Conservation (phyloP, 2,888 invertebrate genomes). For the Hirudinaria manillensis region DNA sequence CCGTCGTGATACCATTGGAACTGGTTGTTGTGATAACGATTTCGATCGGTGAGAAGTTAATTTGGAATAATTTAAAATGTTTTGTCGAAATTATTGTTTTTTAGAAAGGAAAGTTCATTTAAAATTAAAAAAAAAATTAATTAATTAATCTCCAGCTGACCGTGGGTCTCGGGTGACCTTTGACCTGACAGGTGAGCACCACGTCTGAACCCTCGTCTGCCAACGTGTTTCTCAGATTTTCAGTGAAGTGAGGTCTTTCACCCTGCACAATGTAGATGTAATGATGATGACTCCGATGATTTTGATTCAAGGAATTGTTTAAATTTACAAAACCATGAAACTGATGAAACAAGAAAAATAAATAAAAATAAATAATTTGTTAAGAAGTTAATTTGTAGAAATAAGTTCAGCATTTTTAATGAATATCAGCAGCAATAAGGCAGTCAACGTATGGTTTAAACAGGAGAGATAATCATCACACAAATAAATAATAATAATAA, state of each 20-base stretch:
- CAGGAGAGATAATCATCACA: too few species aligned
- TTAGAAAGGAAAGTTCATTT: background rate
- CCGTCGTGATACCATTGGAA: constrained; percentile 96
- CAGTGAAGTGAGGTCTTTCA: constrained; percentile 70
- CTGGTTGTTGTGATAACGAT: constrained; percentile 49
- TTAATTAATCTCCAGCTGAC: constrained; percentile 55
- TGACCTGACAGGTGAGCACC: constrained; percentile 75
- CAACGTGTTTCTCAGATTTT: constrained; percentile 70
- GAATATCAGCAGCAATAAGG: too few species aligned
- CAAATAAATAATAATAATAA: too few species aligned
- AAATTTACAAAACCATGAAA: background rate
- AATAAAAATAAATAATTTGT: background rate
- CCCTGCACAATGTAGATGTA: background rate
- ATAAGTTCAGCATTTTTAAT: background rate
- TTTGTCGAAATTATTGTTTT: background rate
- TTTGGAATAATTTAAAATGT: background rate
- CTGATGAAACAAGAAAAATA: constrained; percentile 5
- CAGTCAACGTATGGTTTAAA: too few species aligned
- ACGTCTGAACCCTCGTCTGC: constrained; percentile 67
- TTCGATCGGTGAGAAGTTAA: background rate
- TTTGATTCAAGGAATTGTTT: background rate
- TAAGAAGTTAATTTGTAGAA: background rate
- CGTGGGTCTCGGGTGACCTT: constrained; percentile 80
- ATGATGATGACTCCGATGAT: background rate
- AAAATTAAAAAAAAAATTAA: background rate